These are phyloP conservation scores for Podarcis lilfordi DNA, from an alignment of 2,797 vertebrate genomes.

Conservation along the genomic window DNA sequence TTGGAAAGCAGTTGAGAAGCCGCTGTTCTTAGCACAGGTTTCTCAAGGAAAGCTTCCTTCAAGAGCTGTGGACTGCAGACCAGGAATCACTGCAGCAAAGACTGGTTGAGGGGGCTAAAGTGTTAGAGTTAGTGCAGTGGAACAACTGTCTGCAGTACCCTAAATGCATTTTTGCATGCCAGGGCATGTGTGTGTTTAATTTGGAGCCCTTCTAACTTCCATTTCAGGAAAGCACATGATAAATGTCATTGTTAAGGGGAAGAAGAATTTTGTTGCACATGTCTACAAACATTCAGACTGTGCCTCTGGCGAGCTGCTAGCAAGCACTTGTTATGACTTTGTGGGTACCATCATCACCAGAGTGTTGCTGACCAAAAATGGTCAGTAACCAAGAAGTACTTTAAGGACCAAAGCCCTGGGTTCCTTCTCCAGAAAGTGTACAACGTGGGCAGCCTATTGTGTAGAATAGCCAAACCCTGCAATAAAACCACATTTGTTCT, in stretches of 20 bases:
- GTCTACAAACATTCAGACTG: neutral
- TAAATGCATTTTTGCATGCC: neutral
- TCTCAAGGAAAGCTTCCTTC: neutral
- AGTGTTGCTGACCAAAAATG: neutral
- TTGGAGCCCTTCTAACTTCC: neutral
- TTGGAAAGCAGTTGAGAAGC: neutral
- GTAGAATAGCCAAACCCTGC: too few species aligned
- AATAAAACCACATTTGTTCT: too few species aligned
- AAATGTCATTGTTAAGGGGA: neutral
- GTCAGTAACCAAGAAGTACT: neutral
- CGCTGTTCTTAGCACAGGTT: neutral
- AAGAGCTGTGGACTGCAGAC: neutral
- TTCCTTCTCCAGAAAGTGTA: neutral
- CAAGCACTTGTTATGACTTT: neutral
- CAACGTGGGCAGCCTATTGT: neutral
- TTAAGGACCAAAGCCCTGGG: neutral
- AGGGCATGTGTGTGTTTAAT: neutral
- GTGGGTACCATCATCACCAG: neutral
- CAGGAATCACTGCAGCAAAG: neutral
- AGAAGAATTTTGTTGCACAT: neutral
- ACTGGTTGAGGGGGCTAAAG: neutral
- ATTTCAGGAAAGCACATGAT: neutral
- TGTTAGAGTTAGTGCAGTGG: neutral
- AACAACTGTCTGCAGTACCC: neutral
- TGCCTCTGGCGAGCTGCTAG: neutral